Base-by-base conservation (phyloP, 2,113 vertebrate genomes). In the Tragelaphus buxtoni region DNA sequence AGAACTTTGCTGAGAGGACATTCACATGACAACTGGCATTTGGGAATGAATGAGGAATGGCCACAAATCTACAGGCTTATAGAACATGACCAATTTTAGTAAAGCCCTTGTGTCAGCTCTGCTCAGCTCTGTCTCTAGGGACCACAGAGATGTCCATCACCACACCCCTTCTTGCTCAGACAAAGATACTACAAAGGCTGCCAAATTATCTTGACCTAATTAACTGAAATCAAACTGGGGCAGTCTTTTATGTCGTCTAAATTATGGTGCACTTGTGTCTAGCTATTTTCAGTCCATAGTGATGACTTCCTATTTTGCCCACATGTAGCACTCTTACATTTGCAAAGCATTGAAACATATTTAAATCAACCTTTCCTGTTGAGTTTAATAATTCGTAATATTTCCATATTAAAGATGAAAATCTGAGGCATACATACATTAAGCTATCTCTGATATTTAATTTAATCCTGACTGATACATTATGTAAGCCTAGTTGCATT, bases 121-220 rank as follows among this genome's bases (percentile, higher is more conserved):
- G 81, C 56, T 96, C 74, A 77, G 55, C 58, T 81, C 56, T 92
- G 18, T 89, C 77, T 97, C 51, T 89, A 88, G 22, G 81, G 42
- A 80, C 77, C 45, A n/a, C 18, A 3, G 56, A 91, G 53, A 80
- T 76, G 28, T 20, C 92, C 55, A 65, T 96, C 83, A 69, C 30
- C 47, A 69, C 4, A 26, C n/a, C 94, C 58, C 12, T 86, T 58
- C 85, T 51, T 82, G 45, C 81, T 88, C 85, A 60, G 65, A 94
- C 60, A 95, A 93, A 82, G 60, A 65, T 77, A 91, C 88, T 92
- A 45, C 65, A 96, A 97, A 89, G n/a, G 45, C 45, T 93, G 80
- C 53, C 83, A 95, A 94, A 96, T 90, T 93, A 69, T 91, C 92
- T 81, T 97, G 94, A 96, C 85, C 94, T 87, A 96, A 96, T 97